Base-by-base conservation (phyloP, 2,113 vertebrate genomes). In the Salvelinus sp. region DNA sequence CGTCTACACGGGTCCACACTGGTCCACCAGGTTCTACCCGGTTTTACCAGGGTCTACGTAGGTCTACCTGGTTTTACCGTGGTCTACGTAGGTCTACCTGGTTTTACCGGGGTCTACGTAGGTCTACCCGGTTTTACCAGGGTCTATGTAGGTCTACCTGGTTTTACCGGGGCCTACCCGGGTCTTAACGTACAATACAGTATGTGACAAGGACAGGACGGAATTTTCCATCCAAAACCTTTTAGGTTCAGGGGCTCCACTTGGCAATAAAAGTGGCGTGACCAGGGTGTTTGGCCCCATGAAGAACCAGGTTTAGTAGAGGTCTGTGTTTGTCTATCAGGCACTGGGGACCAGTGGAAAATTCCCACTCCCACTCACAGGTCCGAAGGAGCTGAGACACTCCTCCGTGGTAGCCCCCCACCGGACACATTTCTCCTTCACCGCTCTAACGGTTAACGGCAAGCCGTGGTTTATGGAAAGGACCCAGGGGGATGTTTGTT, bases 191-290 rank as follows among this genome's bases (percentile, higher is more conserved):
- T 12, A 57, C 70, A 65, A 76, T 12, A 80, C 70, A 78, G 30
- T 74, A 84, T 79, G 74, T 73, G 80, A 77, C 79, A 84, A 80
- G 38, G 85, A 76, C 4, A 30, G 88, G 75, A 78, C 69, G 93
- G 91, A 93, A 94, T 88, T 93, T 94, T 94, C 93, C 92, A 93
- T 90, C 81, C 79, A 76, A 89, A 89, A 87, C 79, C 79, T 38
- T 84, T 82, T 82, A 50, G 83, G 84, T 79, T 90, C 44, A 10
- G 44, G 88, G 88, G 85, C 86, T 90, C 86, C 85, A 78, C 73
- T 73, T 72, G 84, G 90, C 85, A 86, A 90, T 92, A 92, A 92
- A 92, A 84, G 79, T 77, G 81, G 87, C 14, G 82, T 74, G 82
- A 72, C 86, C 63, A 14, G 83, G 82, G 76, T 87, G 85, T 73